A percentile compares a stretch with the other conserved stretches of the same genome.
Conservation (phyloP, 2,888 invertebrate species). For the Diloba caeruleocephala region DNA sequence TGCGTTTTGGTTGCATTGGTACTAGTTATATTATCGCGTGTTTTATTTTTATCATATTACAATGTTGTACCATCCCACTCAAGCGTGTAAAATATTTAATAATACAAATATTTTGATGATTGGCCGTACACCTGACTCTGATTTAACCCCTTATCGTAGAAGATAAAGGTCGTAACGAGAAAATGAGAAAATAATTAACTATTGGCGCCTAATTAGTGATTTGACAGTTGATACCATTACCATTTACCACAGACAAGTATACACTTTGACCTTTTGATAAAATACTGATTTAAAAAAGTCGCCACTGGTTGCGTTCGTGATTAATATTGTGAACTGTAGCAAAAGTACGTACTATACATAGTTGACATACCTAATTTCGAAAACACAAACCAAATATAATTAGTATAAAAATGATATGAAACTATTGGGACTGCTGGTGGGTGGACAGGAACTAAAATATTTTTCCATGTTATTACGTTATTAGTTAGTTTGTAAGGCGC, state of each 20-base stretch:
- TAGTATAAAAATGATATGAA: too few species aligned
- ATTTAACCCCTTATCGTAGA: constrained; percentile 21
- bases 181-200: constrained; percentile 21
- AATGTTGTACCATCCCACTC: neutral
- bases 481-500: too few species aligned
- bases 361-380: too few species aligned
- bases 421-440: too few species aligned
- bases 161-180: constrained; percentile 2
- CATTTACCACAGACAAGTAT: constrained; percentile 26
- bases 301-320: constrained; percentile 35
- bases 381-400: too few species aligned
- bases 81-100: constrained; percentile 3
- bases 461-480: too few species aligned
- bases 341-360: neutral
- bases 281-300: constrained; percentile 15
- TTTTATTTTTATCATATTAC: too few species aligned
- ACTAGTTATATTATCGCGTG: too few species aligned
- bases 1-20: too few species aligned
- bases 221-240: constrained; percentile 35
- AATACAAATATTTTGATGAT: constrained; percentile 23
- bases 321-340: constrained; percentile 1
- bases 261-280: constrained; percentile 38
- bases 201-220: constrained; percentile 34
- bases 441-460: too few species aligned
- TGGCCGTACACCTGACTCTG: constrained; percentile 28